Conservation (phyloP, 1,140 invertebrate genomes). For the Ectropis grisescens region DNA sequence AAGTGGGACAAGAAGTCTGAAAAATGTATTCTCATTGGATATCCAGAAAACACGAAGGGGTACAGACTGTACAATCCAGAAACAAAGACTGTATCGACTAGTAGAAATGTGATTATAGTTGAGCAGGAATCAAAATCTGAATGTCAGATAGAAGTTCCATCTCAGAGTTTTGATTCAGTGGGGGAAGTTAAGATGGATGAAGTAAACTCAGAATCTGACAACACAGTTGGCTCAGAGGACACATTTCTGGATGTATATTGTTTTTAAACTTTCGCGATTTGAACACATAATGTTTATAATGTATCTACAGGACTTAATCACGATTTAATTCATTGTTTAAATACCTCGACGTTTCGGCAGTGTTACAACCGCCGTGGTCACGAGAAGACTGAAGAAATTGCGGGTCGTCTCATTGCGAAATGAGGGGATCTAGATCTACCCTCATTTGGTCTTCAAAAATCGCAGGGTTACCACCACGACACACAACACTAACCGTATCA, state of each 20-base stretch:
- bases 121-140: slow-evolving; percentile 10
- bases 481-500: too few relatives aligned
- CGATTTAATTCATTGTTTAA: too few relatives aligned
- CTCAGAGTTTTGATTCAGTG: slow-evolving; percentile 9
- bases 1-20: slow-evolving; percentile 32
- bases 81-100: slow-evolving; percentile 5
- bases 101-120: slow-evolving; percentile 11
- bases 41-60: slow-evolving; percentile 12
- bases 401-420: too few relatives aligned
- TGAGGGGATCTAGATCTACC: too few relatives aligned
- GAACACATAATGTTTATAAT: too few relatives aligned
- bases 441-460: too few relatives aligned
- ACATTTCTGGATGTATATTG: neutral
- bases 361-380: too few relatives aligned
- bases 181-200: slow-evolving; percentile 1
- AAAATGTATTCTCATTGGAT: slow-evolving; percentile 26
- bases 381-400: too few relatives aligned
- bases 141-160: slow-evolving; percentile 6
- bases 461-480: too few relatives aligned
- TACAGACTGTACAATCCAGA: slow-evolving; percentile 10
- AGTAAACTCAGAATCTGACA: neutral
- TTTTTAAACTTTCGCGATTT: too few relatives aligned
- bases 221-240: neutral
- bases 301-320: too few relatives aligned
- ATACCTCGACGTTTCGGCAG: too few relatives aligned